phyloP scores from a whole-genome alignment of 2,888 invertebrate genomes.

The Coelogynopora nodosa region DNA sequence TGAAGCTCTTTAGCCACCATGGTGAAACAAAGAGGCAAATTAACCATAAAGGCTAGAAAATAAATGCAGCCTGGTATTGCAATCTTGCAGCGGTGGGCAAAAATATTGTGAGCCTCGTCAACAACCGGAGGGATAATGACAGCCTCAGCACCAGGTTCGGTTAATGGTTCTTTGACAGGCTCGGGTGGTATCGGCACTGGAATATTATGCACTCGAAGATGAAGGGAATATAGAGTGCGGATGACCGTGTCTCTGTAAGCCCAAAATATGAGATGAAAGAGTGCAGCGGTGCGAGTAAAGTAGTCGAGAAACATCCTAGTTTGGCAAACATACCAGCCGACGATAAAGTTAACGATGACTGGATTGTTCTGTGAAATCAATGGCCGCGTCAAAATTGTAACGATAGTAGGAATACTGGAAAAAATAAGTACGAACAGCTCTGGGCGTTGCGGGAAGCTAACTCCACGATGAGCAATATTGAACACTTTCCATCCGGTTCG shows the following conservation, averaged over 20 bases:
- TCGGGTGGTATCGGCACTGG: neutral
- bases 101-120: neutral
- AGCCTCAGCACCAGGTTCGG: neutral
- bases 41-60: constrained; percentile 24
- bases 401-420: constrained; percentile 33
- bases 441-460: constrained; percentile 35
- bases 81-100: constrained; percentile 20
- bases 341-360: neutral
- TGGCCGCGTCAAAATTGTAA: constrained; percentile 12
- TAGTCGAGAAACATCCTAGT: constrained; percentile 24
- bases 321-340: constrained; percentile 33
- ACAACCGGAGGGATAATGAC: neutral
- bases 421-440: constrained; percentile 33
- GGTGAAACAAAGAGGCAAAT: neutral
- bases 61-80: constrained; percentile 35
- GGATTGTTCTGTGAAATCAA: neutral
- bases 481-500: neutral
- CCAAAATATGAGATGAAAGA: constrained; percentile 39
- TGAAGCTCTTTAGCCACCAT: neutral
- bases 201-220: neutral
- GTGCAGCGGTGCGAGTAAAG: constrained; percentile 36
- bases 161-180: neutral
- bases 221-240: neutral
- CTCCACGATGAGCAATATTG: constrained; percentile 1
- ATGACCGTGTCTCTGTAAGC: constrained; percentile 26